Conservation (phyloP, 2,888 invertebrate genomes). For the Heliconius ismenius region DNA sequence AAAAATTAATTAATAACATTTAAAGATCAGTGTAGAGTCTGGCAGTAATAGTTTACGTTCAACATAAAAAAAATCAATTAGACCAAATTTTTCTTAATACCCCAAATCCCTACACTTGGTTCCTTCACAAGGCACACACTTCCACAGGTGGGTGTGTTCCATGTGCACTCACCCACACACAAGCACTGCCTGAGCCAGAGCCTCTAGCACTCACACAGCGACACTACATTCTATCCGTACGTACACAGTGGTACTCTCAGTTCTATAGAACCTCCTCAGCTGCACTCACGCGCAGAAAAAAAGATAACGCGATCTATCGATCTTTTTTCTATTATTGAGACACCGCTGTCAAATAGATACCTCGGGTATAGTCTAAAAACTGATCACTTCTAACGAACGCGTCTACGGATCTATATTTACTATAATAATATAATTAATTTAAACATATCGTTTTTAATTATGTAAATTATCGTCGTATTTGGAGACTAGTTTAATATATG, state of each 20-base stretch:
- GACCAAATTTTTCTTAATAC: neutral
- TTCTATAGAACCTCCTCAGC: constrained; percentile 79
- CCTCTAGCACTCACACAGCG: constrained; percentile 71
- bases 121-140: constrained; percentile 39
- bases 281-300: constrained; percentile 82
- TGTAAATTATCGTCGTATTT: constrained; percentile 78
- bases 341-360: constrained; percentile 64
- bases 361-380: constrained; percentile 70
- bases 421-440: constrained; percentile 70
- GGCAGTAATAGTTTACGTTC: neutral
- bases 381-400: constrained; percentile 73
- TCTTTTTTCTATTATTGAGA: constrained; percentile 78
- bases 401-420: constrained; percentile 69
- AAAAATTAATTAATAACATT: too few relatives aligned
- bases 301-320: constrained; percentile 80
- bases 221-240: constrained; percentile 63
- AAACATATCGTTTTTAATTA: constrained; percentile 77
- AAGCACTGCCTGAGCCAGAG: constrained; percentile 53
- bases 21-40: neutral
- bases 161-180: constrained; percentile 74
- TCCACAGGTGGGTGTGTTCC: constrained; percentile 70
- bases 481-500: constrained; percentile 77
- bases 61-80: neutral
- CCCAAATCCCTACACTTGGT: constrained; percentile 34
- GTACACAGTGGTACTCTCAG: constrained; percentile 79